These are phyloP conservation scores for Bujurquina vittata DNA, from an alignment of 2,113 vertebrate genomes.

Conservation along the genomic window DNA sequence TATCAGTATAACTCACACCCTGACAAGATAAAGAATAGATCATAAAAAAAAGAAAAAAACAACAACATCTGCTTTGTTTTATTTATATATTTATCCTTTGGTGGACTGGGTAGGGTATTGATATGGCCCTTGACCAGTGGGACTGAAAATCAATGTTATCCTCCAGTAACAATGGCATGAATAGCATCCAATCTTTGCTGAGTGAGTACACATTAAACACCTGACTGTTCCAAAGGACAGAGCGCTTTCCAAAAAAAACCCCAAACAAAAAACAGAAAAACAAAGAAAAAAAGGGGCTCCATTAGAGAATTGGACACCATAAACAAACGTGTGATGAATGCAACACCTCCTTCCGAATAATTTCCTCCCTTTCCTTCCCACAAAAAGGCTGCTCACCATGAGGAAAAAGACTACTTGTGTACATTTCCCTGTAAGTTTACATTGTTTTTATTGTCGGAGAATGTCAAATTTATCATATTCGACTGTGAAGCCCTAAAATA, in stretches of 20 bases:
- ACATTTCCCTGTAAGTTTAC: background rate
- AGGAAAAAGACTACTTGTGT: background rate
- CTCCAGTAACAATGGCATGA: slow-evolving; percentile 71
- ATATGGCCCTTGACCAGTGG: slow-evolving; percentile 65
- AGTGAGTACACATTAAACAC: slow-evolving; percentile 71
- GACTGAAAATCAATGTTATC: slow-evolving; percentile 78
- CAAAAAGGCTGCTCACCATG: slow-evolving; percentile 4
- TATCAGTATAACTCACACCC: slow-evolving; percentile 65
- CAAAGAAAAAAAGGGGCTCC: slow-evolving; percentile 35
- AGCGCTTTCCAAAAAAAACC: slow-evolving; percentile 36
- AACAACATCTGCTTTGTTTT: slow-evolving; percentile 58
- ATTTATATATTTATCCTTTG: slow-evolving; percentile 55
- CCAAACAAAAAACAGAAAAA: slow-evolving; percentile 5
- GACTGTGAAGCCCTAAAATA: slow-evolving; percentile 10
- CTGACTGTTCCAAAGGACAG: slow-evolving; percentile 63
- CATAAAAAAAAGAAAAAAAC: slow-evolving; percentile 58
- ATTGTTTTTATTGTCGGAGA: background rate
- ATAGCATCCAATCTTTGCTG: slow-evolving; percentile 67
- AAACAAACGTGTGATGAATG: slow-evolving; percentile 46
- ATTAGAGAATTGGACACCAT: slow-evolving; percentile 60
- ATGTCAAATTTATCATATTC: background rate
- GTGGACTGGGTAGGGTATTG: slow-evolving; percentile 55
- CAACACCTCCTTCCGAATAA: slow-evolving; percentile 49
- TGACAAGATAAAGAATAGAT: slow-evolving; percentile 71
- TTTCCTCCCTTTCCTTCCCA: background rate